Evolutionary conservation across 2,888 invertebrate species (phyloP).

Genomic region (Xanthostigma xanthostigma): DNA sequence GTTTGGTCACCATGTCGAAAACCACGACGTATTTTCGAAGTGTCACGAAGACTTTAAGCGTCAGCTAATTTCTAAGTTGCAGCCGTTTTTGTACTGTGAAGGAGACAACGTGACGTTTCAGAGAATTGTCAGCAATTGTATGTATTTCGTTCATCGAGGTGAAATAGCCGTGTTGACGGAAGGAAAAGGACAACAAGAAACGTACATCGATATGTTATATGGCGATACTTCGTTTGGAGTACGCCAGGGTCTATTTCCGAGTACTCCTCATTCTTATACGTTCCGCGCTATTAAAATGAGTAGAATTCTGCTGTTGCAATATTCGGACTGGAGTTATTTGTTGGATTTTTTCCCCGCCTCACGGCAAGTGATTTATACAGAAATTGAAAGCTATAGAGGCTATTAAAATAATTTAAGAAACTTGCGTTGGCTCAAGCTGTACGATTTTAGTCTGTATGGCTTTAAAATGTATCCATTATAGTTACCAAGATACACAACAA

Average conservation of each 20-base stretch:
- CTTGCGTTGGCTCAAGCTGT: too few species aligned
- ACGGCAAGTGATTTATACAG: too few species aligned
- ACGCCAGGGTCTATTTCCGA: conserved; percentile 13
- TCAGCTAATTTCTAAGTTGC: conserved; percentile 15
- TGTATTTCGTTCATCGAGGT: conserved; percentile 20
- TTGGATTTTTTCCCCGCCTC: conserved; percentile 14
- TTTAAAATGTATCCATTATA: too few species aligned
- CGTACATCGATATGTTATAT: conserved; percentile 8
- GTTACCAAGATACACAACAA: too few species aligned
- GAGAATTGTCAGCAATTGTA: conserved; percentile 16
- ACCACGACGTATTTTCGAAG: conserved; percentile 12
- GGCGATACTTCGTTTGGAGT: conserved; percentile 14
- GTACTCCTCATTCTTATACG: conserved; percentile 14
- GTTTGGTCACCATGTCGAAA: conserved; percentile 17
- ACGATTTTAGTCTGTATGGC: too few species aligned
- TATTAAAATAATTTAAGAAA: too few species aligned
- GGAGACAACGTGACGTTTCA: conserved; percentile 15
- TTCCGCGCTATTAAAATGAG: conserved; percentile 14
- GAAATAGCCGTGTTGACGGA: conserved; percentile 13
- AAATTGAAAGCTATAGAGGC: too few species aligned
- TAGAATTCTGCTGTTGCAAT: conserved; percentile 10
- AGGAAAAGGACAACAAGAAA: conserved; percentile 12
- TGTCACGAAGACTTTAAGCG: conserved; percentile 17
- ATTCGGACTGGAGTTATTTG: conserved; percentile 12
- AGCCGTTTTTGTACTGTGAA: conserved; percentile 13